Evolutionary conservation across 2,888 invertebrate species (phyloP).

Genomic region (Acleris emargana): DNA sequence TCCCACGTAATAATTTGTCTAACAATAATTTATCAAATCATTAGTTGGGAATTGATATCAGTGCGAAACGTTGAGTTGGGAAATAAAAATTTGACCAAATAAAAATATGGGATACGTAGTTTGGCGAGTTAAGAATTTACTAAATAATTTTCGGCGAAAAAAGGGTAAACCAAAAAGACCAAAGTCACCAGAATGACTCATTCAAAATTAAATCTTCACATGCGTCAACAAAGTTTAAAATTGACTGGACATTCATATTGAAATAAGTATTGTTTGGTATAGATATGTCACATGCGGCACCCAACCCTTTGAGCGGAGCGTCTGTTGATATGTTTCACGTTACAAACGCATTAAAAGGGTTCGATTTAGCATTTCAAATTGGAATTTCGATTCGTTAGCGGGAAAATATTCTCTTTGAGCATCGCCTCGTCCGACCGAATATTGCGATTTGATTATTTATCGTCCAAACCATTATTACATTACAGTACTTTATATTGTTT

Average conservation of each 20-base stretch:
- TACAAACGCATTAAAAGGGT: slow-evolving; percentile 18
- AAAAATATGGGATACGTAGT: too few species aligned
- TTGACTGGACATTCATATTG: background rate
- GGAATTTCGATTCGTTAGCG: slow-evolving; percentile 28
- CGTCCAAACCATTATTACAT: slow-evolving; percentile 8
- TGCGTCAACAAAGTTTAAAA: background rate
- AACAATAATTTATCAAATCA: too few species aligned
- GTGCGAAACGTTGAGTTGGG: too few species aligned
- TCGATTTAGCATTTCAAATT: slow-evolving; percentile 21
- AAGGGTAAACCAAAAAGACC: too few species aligned
- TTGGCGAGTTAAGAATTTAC: too few species aligned
- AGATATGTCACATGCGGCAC: background rate
- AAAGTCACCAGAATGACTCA: background rate
- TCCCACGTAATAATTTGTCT: too few species aligned
- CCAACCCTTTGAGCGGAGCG: background rate
- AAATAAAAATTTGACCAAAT: too few species aligned
- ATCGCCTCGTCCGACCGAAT: slow-evolving; percentile 5
- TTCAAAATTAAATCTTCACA: background rate
- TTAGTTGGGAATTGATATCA: too few species aligned
- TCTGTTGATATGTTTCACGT: slow-evolving; percentile 11
- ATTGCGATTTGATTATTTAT: slow-evolving; percentile 29
- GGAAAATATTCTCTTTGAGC: slow-evolving; percentile 22
- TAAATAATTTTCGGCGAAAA: too few species aligned
- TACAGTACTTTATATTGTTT: background rate
- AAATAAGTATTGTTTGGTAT: background rate